phyloP scores from a whole-genome alignment of 2,113 vertebrate species.

The Erpornis zantholeuca region DNA sequence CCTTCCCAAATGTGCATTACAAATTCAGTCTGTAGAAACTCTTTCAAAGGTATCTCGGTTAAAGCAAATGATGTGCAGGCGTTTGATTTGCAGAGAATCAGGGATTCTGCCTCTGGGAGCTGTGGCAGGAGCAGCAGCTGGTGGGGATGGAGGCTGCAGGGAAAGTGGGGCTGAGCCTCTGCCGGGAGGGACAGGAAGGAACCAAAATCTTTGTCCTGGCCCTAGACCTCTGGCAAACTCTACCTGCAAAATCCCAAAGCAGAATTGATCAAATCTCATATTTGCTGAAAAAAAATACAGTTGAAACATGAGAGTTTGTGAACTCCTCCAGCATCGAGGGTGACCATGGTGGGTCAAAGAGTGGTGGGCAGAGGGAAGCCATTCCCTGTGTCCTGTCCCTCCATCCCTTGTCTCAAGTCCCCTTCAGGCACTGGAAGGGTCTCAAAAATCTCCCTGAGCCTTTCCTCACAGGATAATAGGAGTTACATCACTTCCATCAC shows the following conservation, averaged over 20 bases:
- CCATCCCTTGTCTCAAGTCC: fast-evolving
- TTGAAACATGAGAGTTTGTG: fast-evolving
- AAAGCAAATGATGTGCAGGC: background rate
- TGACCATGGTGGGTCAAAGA: fast-evolving
- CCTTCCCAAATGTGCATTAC: background rate
- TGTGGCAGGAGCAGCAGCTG: background rate
- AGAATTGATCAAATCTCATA: background rate
- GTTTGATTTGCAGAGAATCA: background rate
- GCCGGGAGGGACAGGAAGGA: fast-evolving
- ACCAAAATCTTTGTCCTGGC: fast-evolving
- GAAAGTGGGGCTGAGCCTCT: background rate
- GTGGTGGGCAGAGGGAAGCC: background rate
- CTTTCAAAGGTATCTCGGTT: background rate
- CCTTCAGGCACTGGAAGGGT: background rate
- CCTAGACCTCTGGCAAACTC: background rate
- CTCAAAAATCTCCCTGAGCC: background rate
- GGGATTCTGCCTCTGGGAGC: background rate
- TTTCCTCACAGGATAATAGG: background rate
- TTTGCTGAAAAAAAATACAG: background rate
- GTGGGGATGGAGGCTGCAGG: background rate
- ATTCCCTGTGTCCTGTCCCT: background rate
- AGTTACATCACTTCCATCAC: background rate
- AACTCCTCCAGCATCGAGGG: background rate
- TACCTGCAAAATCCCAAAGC: too few species aligned
- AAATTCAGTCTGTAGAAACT: background rate